These are phyloP conservation scores for Echinometra lucunter DNA, from an alignment of 53 echinoderm and acorn worm species.

Conservation along the genomic window DNA sequence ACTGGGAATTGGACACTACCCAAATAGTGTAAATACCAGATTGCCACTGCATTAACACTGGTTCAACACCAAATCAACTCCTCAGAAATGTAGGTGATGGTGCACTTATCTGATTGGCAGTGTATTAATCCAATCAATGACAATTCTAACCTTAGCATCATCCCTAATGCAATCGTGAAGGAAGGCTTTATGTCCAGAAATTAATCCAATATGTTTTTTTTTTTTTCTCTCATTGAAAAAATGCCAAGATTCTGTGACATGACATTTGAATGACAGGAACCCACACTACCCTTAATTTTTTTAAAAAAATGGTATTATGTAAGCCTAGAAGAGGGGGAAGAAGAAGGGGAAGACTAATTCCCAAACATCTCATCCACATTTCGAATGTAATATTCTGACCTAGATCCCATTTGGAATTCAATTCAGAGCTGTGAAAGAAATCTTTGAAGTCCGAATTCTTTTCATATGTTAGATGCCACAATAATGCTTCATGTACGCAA, in stretches of 20 bases:
- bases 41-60: not conserved
- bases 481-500: not conserved
- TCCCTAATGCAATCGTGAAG: not conserved
- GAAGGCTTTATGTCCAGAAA: not conserved
- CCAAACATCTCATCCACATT: too few relatives aligned
- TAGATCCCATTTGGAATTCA: not conserved
- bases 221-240: too few relatives aligned
- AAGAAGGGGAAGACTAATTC: not conserved
- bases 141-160: not conserved
- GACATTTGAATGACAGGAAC: too few relatives aligned
- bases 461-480: not conserved
- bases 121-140: not conserved
- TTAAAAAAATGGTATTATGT: not conserved
- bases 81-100: too few relatives aligned
- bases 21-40: not conserved
- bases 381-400: not conserved
- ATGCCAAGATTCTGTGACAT: too few relatives aligned
- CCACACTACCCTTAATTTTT: not conserved
- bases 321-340: not conserved
- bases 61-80: not conserved
- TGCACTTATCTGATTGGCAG: too few relatives aligned
- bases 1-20: not conserved
- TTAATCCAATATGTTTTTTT: too few relatives aligned
- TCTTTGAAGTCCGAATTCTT: not conserved
- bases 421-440: not conserved